phyloP scores from a whole-genome alignment of 2,113 vertebrate species.

The Alethe diademata region DNA sequence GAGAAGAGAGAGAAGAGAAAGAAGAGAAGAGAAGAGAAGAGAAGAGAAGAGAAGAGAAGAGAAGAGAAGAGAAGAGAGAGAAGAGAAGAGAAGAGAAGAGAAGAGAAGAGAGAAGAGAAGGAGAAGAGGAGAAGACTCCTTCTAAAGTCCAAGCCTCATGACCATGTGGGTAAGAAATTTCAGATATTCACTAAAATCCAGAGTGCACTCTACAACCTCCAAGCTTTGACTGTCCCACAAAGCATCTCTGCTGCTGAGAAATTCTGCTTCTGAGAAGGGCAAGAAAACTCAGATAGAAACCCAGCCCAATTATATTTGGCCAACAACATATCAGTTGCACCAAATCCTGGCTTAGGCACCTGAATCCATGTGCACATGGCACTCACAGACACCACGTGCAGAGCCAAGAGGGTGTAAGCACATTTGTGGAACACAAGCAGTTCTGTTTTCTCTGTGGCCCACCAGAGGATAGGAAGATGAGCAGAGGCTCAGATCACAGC shows the following conservation, averaged over 20 bases:
- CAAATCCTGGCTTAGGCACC: neutral
- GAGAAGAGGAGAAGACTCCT: neutral
- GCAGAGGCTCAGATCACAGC: neutral
- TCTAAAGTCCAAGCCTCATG: neutral
- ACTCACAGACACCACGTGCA: rapidly evolving
- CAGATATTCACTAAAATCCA: neutral
- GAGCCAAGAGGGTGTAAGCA: neutral
- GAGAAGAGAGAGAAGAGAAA: no score
- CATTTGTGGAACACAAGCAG: neutral
- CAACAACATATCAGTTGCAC: neutral
- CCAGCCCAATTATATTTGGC: neutral
- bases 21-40: neutral
- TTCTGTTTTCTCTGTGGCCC: neutral
- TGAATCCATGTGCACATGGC: neutral
- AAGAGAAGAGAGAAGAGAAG: no score
- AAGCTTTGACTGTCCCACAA: neutral
- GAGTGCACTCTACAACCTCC: neutral
- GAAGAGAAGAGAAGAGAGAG: neutral
- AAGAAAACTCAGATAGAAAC: neutral
- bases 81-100: neutral
- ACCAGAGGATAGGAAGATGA: neutral
- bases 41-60: no score
- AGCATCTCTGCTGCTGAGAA: neutral
- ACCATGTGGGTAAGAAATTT: neutral
- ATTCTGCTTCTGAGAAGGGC: neutral